phyloP scores from a whole-genome alignment of 2,888 invertebrate species.

The Tubulanus polymorphus region DNA sequence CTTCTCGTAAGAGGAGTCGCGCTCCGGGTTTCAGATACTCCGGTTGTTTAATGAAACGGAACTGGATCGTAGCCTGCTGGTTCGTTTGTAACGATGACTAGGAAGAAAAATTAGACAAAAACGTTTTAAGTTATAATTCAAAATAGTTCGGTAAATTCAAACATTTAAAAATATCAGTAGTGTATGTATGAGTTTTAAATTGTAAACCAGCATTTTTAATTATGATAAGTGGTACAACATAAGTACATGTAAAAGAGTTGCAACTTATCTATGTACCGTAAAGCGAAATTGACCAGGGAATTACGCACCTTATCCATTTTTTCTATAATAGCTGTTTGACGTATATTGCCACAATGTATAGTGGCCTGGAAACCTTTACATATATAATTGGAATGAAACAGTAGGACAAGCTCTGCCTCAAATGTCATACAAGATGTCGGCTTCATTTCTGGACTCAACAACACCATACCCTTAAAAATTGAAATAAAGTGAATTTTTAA shows the following conservation, averaged over 20 bases:
- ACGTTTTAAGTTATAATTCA: neutral
- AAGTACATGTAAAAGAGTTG: neutral
- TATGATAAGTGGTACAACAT: neutral
- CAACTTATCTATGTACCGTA: neutral
- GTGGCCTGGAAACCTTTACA: slow-evolving; percentile 66
- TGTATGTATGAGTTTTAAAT: neutral
- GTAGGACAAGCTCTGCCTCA: slow-evolving; percentile 81
- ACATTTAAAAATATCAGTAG: neutral
- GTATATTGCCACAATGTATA: slow-evolving; percentile 90
- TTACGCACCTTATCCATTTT: slow-evolving; percentile 57
- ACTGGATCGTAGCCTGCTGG: slow-evolving; percentile 79
- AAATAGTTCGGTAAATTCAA: neutral
- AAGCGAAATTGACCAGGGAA: neutral
- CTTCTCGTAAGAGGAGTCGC: slow-evolving; percentile 78
- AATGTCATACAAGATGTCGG: slow-evolving; percentile 51
- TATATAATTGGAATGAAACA: slow-evolving; percentile 70
- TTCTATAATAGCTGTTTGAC: slow-evolving; percentile 85
- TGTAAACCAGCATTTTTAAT: neutral
- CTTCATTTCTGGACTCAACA: slow-evolving; percentile 38
- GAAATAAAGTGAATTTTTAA: neutral
- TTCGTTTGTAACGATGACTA: slow-evolving; percentile 63
- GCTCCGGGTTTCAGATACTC: slow-evolving; percentile 79
- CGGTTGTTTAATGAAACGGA: slow-evolving; percentile 83
- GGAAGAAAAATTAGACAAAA: neutral
- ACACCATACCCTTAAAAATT: slow-evolving; percentile 49